Percentiles rank a stretch among this genome's conserved stretches.
These are phyloP conservation scores for Pipra filicauda DNA, from an alignment of 2,113 vertebrate species.

Conservation along the genomic window DNA sequence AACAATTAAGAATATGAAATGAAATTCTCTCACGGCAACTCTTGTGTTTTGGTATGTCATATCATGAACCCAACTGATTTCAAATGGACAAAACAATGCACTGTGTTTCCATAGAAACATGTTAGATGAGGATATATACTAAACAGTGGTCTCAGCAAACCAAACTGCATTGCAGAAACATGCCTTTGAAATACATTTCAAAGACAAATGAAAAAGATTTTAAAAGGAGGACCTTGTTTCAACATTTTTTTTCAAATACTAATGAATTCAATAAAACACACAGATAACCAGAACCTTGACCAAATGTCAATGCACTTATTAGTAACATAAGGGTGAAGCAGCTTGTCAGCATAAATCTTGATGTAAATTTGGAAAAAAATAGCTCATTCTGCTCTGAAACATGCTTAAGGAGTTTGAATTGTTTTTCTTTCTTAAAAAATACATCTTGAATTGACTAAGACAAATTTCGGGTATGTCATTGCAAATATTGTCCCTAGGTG, in stretches of 20 bases:
- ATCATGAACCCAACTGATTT: not conserved
- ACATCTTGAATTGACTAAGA: not conserved
- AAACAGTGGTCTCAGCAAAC: not conserved
- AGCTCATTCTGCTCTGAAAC: not conserved
- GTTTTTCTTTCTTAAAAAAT: not conserved
- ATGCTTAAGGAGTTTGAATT: not conserved
- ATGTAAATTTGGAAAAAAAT: not conserved
- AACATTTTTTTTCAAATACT: not conserved
- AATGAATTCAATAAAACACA: not conserved
- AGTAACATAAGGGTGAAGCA: not conserved
- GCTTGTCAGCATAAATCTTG: not conserved
- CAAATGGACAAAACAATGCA: not conserved
- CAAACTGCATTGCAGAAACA: not conserved
- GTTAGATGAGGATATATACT: not conserved
- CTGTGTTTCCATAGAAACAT: slow-evolving; percentile 32
- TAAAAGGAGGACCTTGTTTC: not conserved
- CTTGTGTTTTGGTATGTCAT: not conserved
- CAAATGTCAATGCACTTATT: not conserved
- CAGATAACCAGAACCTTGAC: not conserved
- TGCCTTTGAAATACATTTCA: not conserved
- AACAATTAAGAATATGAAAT: not conserved
- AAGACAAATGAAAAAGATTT: not conserved
- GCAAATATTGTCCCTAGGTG: not conserved
- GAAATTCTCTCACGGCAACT: not conserved
- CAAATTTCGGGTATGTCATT: not conserved